Percentiles rank a stretch among this genome's conserved stretches.
Conservation (phyloP, 2,888 invertebrate genomes). For the Microplitis manilae region DNA sequence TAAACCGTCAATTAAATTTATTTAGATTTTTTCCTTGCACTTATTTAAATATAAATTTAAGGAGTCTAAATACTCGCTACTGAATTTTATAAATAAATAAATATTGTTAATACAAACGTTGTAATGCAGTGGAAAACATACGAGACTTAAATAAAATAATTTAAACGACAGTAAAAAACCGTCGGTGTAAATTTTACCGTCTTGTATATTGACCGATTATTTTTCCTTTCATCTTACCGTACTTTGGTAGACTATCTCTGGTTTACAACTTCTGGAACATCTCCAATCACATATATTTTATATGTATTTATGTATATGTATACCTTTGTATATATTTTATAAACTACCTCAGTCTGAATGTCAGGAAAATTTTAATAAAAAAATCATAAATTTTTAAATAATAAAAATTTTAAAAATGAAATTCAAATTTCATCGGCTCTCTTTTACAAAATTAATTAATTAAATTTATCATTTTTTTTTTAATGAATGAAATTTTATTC, state of each 20-base stretch:
- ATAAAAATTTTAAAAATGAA: too few relatives aligned
- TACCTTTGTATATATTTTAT: too few relatives aligned
- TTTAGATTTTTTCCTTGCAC: neutral
- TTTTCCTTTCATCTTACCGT: slow-evolving; percentile 7
- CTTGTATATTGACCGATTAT: neutral
- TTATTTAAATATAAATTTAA: neutral
- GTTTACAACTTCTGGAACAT: slow-evolving; percentile 3
- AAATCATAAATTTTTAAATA: too few relatives aligned
- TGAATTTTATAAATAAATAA: neutral
- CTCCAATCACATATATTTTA: neutral
- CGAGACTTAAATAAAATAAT: neutral
- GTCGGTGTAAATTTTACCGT: neutral
- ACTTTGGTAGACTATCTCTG: neutral
- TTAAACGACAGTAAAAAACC: slow-evolving; percentile 3
- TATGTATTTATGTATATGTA: too few relatives aligned
- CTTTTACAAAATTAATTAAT: too few relatives aligned
- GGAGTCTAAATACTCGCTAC: neutral
- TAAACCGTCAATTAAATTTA: too few relatives aligned
- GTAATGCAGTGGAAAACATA: neutral
- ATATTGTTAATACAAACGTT: neutral
- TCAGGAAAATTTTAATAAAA: too few relatives aligned
- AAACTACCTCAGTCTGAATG: too few relatives aligned
- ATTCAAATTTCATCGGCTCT: too few relatives aligned
- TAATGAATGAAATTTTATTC: too few relatives aligned
- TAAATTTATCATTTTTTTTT: too few relatives aligned